A percentile compares a stretch with the other conserved stretches of the same genome.
phyloP scores from a whole-genome alignment of 2,888 invertebrate genomes.

The Diploptera punctata region DNA sequence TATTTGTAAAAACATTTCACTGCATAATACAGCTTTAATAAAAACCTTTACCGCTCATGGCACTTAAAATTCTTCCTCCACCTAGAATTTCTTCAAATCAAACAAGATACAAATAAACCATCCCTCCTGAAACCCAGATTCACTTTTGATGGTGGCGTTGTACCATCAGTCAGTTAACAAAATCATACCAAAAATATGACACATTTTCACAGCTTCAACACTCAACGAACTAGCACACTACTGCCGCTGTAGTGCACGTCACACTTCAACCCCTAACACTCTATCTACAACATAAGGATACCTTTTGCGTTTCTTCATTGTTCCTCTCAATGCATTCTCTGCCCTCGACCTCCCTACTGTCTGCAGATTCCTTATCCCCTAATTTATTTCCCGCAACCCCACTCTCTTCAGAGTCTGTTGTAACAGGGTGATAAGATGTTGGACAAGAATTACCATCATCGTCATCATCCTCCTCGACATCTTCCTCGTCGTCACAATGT shows the following conservation, averaged over 20 bases:
- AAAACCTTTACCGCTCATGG: conserved; percentile 25
- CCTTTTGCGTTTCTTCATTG: conserved; percentile 56
- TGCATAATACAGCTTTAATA: background rate
- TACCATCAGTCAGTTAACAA: background rate
- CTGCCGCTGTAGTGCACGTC: conserved; percentile 48
- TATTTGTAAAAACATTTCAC: no score
- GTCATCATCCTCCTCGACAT: conserved; percentile 43
- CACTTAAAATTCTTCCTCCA: conserved; percentile 6
- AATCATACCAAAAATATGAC: background rate
- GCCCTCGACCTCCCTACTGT: conserved; percentile 50
- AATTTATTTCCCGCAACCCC: conserved; percentile 35
- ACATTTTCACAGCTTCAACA: background rate
- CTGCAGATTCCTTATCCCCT: conserved; percentile 48
- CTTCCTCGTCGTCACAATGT: conserved; percentile 49
- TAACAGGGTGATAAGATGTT: background rate
- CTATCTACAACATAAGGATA: conserved; percentile 86
- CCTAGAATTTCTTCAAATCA: background rate
- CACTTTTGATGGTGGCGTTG: background rate
- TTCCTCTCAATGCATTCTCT: conserved; percentile 55
- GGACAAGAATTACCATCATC: conserved; percentile 11
- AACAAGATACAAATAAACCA: conserved; percentile 3
- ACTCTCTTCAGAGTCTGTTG: conserved; percentile 7
- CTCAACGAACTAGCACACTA: background rate
- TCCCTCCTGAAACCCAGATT: background rate
- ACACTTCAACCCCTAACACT: conserved; percentile 85